A percentile compares a stretch with the other conserved stretches of the same genome.
Evolutionary conservation across 2,113 vertebrate species (phyloP).

Genomic region (Circaetus cinerascens): DNA sequence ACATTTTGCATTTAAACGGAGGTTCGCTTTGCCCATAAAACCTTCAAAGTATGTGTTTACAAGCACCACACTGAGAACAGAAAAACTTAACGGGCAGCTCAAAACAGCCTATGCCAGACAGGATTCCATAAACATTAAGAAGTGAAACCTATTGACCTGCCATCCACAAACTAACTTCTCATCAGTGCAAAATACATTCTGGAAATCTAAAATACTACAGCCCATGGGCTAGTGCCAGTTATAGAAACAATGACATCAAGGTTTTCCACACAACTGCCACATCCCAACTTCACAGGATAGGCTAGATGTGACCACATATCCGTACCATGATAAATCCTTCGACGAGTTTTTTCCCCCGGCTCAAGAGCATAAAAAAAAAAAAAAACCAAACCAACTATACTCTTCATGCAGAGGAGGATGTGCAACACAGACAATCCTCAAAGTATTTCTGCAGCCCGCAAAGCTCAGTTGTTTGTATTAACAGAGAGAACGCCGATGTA

Average conservation of each 20-base stretch:
- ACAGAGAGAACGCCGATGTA: background rate
- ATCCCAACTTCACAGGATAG: rapidly evolving
- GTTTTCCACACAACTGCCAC: background rate
- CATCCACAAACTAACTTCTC: background rate
- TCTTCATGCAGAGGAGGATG: background rate
- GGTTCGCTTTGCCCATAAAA: background rate
- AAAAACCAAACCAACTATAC: background rate
- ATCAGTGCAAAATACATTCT: background rate
- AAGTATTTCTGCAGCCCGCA: background rate
- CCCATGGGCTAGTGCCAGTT: background rate
- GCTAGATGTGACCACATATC: background rate
- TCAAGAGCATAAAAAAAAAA: background rate
- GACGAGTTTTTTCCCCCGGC: background rate
- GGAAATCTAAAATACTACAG: background rate
- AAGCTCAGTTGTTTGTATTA: background rate
- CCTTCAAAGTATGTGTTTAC: background rate
- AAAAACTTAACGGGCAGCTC: background rate
- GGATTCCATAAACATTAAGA: background rate
- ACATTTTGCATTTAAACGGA: background rate
- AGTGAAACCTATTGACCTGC: background rate
- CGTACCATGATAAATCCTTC: rapidly evolving
- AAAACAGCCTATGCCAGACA: background rate
- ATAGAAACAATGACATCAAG: background rate
- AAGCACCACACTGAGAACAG: background rate
- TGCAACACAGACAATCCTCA: background rate